Evolutionary conservation across 2,797 vertebrate genomes (phyloP), one percentile per base, ranked within the genome.

Genomic region (Amniataba percoides): DNA sequence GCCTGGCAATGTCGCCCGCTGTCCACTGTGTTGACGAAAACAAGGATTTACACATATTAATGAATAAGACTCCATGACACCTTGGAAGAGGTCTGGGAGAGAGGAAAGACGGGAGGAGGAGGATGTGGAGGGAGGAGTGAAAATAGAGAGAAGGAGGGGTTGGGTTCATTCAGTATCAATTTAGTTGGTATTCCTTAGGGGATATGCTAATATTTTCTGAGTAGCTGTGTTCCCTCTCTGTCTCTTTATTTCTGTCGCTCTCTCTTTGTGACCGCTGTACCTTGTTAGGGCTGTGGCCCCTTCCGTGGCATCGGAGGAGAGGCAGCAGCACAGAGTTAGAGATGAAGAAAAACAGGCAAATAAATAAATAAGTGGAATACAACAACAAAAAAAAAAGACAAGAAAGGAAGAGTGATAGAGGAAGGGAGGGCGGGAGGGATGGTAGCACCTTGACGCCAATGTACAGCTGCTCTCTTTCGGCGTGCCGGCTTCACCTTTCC

Each of bases 251-350:
- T 91, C 84, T 74, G 74, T 63, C 58, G 63, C 81, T 89, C 84
- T 68, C 77, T 86, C 80, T 88, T 88, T 96, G 94, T 96, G 96
- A 96, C 95, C 96, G 95, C 91, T 95, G 93, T 93, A 95, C 95
- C 97, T 98, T 98, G 97, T 98, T 97, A 97, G 96, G 90, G 96
- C 95, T 96, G 95, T 95, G 97, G 96, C 96, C 97, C 96, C 89
- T 95, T 95, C 94, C 93, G 88, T 90, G 67, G 69, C 78, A 72
- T 74, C 42, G 61, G 85, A 71, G 90, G 84, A 60, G 92, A 94
- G 91, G 81, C 65, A 80, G 93, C 60, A 9, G 73, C 52, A 9
- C 59, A 61, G 81, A 89, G 80, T 80, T 81, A 23, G 71, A 87
- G 88, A 89, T 86, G 78, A 81, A 89, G 75, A 76, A 74, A 91